Evolutionary conservation across 2,797 vertebrate genomes (phyloP).

Genomic region (Ctenochaetus hawaiiensis): DNA sequence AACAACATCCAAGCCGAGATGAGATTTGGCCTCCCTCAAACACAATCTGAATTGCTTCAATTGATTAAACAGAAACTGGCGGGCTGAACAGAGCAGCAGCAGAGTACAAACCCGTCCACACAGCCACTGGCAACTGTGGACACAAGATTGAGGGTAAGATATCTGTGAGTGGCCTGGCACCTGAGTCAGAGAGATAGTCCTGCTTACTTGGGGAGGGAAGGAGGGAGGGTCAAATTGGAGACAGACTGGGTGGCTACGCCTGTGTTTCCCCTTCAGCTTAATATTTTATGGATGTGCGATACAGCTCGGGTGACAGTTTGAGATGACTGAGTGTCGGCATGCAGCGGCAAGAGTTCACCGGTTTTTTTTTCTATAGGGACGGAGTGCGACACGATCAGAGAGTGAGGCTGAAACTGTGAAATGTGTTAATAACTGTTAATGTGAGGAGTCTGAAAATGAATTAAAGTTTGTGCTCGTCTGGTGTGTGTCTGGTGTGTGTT

Average conservation of each 20-base stretch:
- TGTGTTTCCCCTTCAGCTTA: slow-evolving; percentile 69
- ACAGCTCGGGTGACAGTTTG: slow-evolving; percentile 73
- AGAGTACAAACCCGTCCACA: slow-evolving; percentile 65
- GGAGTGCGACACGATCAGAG: slow-evolving; percentile 28
- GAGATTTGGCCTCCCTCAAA: slow-evolving; percentile 73
- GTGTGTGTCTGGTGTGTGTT: slow-evolving; percentile 9
- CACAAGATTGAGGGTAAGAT: slow-evolving; percentile 79
- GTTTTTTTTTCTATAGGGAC: slow-evolving; percentile 70
- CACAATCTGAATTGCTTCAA: slow-evolving; percentile 74
- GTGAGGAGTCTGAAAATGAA: slow-evolving; percentile 63
- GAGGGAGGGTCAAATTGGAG: slow-evolving; percentile 38
- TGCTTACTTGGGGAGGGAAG: slow-evolving; percentile 42
- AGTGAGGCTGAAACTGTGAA: slow-evolving; percentile 57
- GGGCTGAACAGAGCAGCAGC: slow-evolving; percentile 61
- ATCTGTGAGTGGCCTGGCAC: slow-evolving; percentile 75
- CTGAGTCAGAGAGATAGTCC: slow-evolving; percentile 74
- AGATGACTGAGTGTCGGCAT: slow-evolving; percentile 65
- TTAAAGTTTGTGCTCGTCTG: slow-evolving; percentile 43
- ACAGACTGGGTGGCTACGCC: slow-evolving; percentile 61
- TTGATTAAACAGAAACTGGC: slow-evolving; percentile 80
- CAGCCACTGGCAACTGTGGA: slow-evolving; percentile 76
- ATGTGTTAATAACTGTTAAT: slow-evolving; percentile 73
- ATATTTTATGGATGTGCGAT: slow-evolving; percentile 78
- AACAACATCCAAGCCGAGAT: slow-evolving; percentile 69
- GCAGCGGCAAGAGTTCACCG: slow-evolving; percentile 65